Conservation (phyloP, 2,113 vertebrate genomes). For the Mustelus asterias region DNA sequence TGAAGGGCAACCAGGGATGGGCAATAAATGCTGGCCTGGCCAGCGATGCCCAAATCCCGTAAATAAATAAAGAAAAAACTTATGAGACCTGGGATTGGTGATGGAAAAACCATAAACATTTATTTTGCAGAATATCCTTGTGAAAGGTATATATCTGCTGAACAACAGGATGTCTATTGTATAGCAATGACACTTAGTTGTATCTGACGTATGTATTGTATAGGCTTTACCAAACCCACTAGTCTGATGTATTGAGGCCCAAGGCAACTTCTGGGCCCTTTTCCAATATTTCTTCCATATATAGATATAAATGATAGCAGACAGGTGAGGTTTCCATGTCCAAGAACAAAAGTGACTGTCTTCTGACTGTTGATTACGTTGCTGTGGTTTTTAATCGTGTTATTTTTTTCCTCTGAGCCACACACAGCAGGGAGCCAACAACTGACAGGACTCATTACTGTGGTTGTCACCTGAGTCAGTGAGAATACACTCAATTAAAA, state of each 20-base stretch:
- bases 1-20: no score
- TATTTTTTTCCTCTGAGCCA: not conserved
- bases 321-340: not conserved
- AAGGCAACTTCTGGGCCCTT: not conserved
- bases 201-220: not conserved
- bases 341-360: not conserved
- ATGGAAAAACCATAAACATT: not conserved
- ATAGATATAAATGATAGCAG: not conserved
- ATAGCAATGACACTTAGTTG: not conserved
- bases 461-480: not conserved
- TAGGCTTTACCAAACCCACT: not conserved
- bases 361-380: not conserved
- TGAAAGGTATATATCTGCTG: not conserved
- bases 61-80: no score
- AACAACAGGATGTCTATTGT: not conserved
- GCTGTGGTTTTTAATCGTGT: not conserved
- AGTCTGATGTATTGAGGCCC: not conserved
- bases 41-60: no score
- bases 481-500: not conserved
- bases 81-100: not conserved
- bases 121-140: not conserved
- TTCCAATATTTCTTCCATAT: not conserved
- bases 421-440: not conserved
- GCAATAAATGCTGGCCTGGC: no score
- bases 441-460: not conserved